Base-by-base conservation (phyloP, 2,113 vertebrate genomes). In the Pituophis catenifer region DNA sequence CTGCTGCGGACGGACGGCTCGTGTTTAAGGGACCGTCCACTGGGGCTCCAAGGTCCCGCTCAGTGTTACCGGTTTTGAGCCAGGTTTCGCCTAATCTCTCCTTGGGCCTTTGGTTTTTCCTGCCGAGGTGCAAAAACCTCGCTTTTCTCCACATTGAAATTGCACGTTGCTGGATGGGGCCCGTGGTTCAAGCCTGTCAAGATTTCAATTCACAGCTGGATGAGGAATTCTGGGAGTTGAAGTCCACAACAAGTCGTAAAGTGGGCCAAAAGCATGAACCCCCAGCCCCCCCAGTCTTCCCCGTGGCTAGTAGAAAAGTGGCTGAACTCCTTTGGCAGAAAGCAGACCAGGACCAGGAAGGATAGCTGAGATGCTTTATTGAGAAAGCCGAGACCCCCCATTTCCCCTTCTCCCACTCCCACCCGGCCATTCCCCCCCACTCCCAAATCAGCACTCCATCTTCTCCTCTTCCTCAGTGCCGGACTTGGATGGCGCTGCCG, bases 401-500 rank as follows among this genome's bases (percentile, higher is more conserved):
- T n/a, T 52, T 10, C n/a, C 12, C 13, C 24, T 65, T 91, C 53
- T 54, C 53, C 88, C 24, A 12, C 23, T 21, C 81, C 38, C 48
- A 0, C 5, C 75, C 0, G 1, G 17, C 1, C 8, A 0, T 10
- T 5, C 24, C 10, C n/a, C 48, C 8, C 70, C 44, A 0, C 4
- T 48, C 44, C 44, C 44, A 3, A 48, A 65, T 94, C 75, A 92
- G 57, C 57, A 90, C 26, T 94, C 93, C 0, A 33, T 29, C 55
- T 92, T 89, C 33, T 90, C 26, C 1, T 94, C 93, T 12, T 86
- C 96, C 1, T 93, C 90, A 0, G 53, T 23, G 5, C 94, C 48
- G 8, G 92, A 94, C 70, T 98, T 97, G 94, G 98, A 97, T 21
- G 93, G 91, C n/a, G 6, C n/a, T 33, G 15, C n/a, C 2, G 1